phyloP scores from a whole-genome alignment of 2,888 invertebrate genomes.

The Drosophila nr. perissopoda region DNA sequence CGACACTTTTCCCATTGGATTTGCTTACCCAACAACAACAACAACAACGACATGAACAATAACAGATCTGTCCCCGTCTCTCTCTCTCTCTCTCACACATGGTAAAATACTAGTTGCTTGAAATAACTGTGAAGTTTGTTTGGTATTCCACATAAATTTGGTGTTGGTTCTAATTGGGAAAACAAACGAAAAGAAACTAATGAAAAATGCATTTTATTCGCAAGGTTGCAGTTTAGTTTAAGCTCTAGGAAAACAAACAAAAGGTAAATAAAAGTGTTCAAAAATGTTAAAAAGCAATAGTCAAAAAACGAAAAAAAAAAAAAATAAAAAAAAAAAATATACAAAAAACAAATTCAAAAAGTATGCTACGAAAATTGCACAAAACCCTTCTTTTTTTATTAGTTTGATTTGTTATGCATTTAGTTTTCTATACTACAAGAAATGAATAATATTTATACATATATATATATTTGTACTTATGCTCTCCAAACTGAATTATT shows the following conservation, averaged over 20 bases:
- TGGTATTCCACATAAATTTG: constrained; percentile 50
- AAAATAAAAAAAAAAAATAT: constrained; percentile 50
- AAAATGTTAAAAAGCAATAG: constrained; percentile 83
- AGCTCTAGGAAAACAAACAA: constrained; percentile 48
- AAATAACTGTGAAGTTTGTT: constrained; percentile 36
- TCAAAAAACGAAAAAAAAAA: constrained; percentile 46
- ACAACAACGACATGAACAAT: constrained; percentile 29
- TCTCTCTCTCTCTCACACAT: constrained; percentile 27
- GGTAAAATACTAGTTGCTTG: constrained; percentile 29
- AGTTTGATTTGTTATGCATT: constrained; percentile 56
- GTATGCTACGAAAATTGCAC: constrained; percentile 80
- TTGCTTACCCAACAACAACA: constrained; percentile 42
- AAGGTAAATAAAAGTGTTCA: constrained; percentile 73
- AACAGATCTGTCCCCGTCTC: constrained; percentile 29
- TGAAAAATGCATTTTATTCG: constrained; percentile 19
- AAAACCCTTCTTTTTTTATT: constrained; percentile 58
- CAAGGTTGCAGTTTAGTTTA: constrained; percentile 73
- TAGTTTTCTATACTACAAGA: constrained; percentile 39
- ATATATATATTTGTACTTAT: constrained; percentile 38
- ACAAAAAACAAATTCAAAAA: constrained; percentile 58
- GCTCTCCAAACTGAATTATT: constrained; percentile 42
- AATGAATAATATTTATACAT: constrained; percentile 28
- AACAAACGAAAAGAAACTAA: constrained; percentile 5
- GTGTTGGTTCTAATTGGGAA: constrained; percentile 67
- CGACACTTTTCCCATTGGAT: constrained; percentile 55